Evolutionary conservation across 2,113 vertebrate species (phyloP), one percentile per base, ranked within the genome.

Genomic region (Ctenomys sociabilis): DNA sequence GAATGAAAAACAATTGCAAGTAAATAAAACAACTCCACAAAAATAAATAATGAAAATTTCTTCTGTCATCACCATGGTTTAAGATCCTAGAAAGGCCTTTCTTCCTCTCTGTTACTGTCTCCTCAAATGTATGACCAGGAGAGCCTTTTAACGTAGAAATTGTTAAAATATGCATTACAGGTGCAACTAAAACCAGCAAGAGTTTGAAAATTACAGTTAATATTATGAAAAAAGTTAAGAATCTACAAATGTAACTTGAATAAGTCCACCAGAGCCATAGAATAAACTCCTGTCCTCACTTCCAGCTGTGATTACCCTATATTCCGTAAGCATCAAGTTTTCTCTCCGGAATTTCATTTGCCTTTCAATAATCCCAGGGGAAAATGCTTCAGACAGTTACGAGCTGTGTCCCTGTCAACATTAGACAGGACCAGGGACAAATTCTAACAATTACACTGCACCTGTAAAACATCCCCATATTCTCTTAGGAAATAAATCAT

Each of bases 381-480:
- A 85, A 92, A 96, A 87, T 75, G 21, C 88, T 97, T 88, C 91
- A 89, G 77, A 94, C 95, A 93, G 81, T 96, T 88, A 28, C 82
- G 13, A 17, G 49, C 93, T 96, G 9, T 73, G 66, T 92, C 68
- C 72, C 21, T 88, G 75, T 88, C 85, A 93, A 4, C 88, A 96
- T 86, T 43, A 61, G 49, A 93, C 85, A 93, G 85, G 84, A 83
- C 4, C 7, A 68, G 87, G 91, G 89, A 82, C 83, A 97, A 97
- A 97, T 35, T 57, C 43, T 61, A 93, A 91, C 0, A 40, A 96
- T 95, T 95, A 75, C 2, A 37, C 63, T 89, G 90, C 52, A 64
- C 89, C 96, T 96, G 68, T 89, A 95, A 94, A 96, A 92, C 32
- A 95, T 73, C 75, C 78, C n/a, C 52, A 70, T 93, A 96, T 93